Base-by-base conservation (phyloP, 2,113 vertebrate species). In the Sterna hirundo region DNA sequence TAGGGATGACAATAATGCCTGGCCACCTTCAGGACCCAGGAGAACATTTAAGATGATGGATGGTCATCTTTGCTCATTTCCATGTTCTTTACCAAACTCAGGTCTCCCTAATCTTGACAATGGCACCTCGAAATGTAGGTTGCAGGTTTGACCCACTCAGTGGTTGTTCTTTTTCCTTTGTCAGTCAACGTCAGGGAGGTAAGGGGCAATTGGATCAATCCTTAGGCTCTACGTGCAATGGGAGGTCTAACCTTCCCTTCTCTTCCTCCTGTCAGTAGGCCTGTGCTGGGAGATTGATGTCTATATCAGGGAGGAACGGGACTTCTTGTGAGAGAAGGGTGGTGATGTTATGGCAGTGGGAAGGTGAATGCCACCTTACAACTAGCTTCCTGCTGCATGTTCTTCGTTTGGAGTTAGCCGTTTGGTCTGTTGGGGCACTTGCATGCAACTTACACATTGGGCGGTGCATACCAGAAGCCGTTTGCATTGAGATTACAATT, bases 401-500 rank as follows among this genome's bases (percentile, higher is more conserved):
- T 70, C 58, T 65, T 82, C 14, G 2, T 47, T 44, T n/a, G 38
- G 47, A 62, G 42, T 77, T 65, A 47, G 64, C 68, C 9, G 6
- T 55, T 96, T 69, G 93, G 54, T 82, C 40, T 26, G 51, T 38
- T 44, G 87, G 64, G 49, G n/a, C 44, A 49, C 94, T 94, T 93
- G 54, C 86, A 58, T 94, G 72, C 85, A 64, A 26, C 29, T 92
- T 91, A 54, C 10, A 29, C 36, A 79, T 61, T 83, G 71, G 81
- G 68, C 92, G 72, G 55, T 91, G 44, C 44, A 55, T 29, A 26
- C 75, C 38, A 34, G 86, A 89, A 94, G 44, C 83, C 27, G 19
- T 94, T 78, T 93, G 58, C 40, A 75, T 93, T 68, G 76, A 77
- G 70, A 88, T 95, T 83, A 90, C 49, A 61, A 76, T 88, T 91